These are phyloP conservation scores for Cenopis cana DNA, from an alignment of 2,888 invertebrate species.

Conservation along the genomic window DNA sequence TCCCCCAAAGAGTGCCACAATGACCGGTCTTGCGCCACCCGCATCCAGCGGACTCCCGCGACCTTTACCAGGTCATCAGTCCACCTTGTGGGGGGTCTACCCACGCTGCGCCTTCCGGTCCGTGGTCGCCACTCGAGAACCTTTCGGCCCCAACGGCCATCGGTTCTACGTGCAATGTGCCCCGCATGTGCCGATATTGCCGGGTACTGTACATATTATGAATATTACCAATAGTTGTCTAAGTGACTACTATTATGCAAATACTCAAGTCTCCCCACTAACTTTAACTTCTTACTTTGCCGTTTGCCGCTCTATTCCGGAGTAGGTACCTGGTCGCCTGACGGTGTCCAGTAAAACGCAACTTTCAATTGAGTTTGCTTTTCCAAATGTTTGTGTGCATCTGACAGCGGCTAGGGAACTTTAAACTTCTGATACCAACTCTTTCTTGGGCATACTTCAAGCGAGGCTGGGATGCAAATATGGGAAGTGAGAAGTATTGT, in stretches of 20 bases:
- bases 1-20: too few species aligned
- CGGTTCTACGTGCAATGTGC: too few species aligned
- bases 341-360: conserved; percentile 1
- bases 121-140: too few species aligned
- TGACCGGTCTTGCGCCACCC: too few species aligned
- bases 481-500: background rate
- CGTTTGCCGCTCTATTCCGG: conserved; percentile 4
- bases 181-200: too few species aligned
- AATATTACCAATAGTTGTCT: background rate
- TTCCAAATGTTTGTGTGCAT: conserved; percentile 23
- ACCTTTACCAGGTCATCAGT: too few species aligned
- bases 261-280: conserved; percentile 5
- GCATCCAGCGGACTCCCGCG: too few species aligned
- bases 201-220: too few species aligned
- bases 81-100: too few species aligned
- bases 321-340: conserved; percentile 19
- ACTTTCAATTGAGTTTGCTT: conserved; percentile 26
- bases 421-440: conserved; percentile 27
- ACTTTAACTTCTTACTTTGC: conserved; percentile 25
- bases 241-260: background rate
- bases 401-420: conserved; percentile 16
- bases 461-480: conserved; percentile 3
- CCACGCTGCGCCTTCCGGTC: too few species aligned
- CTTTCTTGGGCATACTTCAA: conserved; percentile 15
- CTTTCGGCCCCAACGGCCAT: too few species aligned